Percentiles rank a stretch among this genome's conserved stretches.
Conservation (phyloP, 2,113 vertebrate species). For the Carassius carassius region DNA sequence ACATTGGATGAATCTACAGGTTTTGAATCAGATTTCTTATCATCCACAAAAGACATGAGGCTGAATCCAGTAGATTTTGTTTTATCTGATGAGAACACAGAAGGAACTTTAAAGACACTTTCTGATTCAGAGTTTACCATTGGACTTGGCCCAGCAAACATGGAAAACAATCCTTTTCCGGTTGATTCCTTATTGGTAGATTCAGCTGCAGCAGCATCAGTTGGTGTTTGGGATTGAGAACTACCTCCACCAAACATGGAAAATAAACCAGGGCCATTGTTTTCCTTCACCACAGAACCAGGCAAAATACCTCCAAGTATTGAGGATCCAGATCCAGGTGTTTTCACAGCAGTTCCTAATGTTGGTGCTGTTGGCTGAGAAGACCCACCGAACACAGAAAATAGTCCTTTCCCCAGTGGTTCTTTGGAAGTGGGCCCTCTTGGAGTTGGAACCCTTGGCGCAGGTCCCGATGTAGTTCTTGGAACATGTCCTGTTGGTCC, state of each 20-base stretch:
- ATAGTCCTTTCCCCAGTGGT: slow-evolving; percentile 69
- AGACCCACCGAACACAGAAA: slow-evolving; percentile 74
- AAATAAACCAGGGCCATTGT: slow-evolving; percentile 70
- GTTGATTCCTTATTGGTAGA: slow-evolving; percentile 63
- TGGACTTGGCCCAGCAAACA: slow-evolving; percentile 67
- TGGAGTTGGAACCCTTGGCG: slow-evolving; percentile 30
- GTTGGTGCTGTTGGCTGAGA: slow-evolving; percentile 46
- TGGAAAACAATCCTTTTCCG: slow-evolving; percentile 74
- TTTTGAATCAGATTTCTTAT: slow-evolving; percentile 70
- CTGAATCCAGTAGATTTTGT: slow-evolving; percentile 78
- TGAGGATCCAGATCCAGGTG: slow-evolving; percentile 43
- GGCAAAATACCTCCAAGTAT: slow-evolving; percentile 41
- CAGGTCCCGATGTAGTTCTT: not conserved
- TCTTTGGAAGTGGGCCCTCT: slow-evolving; percentile 59
- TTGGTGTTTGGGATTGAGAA: slow-evolving; percentile 42
- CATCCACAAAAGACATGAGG: slow-evolving; percentile 83
- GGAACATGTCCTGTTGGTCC: slow-evolving; percentile 40
- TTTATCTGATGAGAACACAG: slow-evolving; percentile 81
- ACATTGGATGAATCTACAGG: slow-evolving; percentile 42
- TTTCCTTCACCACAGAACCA: slow-evolving; percentile 60
- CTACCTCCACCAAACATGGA: slow-evolving; percentile 72
- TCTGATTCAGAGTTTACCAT: slow-evolving; percentile 67
- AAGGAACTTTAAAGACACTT: slow-evolving; percentile 79
- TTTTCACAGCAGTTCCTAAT: slow-evolving; percentile 57
- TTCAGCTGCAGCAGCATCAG: slow-evolving; percentile 47